A percentile compares a stretch with the other conserved stretches of the same genome.
Evolutionary conservation across 2,888 invertebrate species (phyloP).

Genomic region (Drosophila rellima): DNA sequence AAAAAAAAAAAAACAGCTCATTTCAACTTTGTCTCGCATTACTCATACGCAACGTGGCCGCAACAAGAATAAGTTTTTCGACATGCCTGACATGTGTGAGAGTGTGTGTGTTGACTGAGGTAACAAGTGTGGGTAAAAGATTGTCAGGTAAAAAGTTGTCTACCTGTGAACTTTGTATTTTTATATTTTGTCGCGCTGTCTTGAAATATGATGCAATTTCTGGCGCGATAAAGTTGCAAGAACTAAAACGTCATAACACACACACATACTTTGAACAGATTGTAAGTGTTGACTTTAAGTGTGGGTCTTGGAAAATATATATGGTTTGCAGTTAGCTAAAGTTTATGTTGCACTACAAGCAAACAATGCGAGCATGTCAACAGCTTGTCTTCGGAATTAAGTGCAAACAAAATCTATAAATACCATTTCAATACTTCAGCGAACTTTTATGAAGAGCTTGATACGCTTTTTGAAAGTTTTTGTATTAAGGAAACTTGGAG

Average conservation of each 20-base stretch:
- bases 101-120: conserved; percentile 16
- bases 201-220: conserved; percentile 83
- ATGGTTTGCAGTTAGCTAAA: conserved; percentile 50
- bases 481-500: neutral
- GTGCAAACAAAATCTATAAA: conserved; percentile 10
- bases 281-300: conserved; percentile 69
- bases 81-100: conserved; percentile 51
- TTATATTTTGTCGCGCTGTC: conserved; percentile 69
- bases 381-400: conserved; percentile 1
- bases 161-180: conserved; percentile 56
- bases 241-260: conserved; percentile 61
- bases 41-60: conserved; percentile 71
- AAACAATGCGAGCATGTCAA: conserved; percentile 7
- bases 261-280: conserved; percentile 28
- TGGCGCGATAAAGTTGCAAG: conserved; percentile 76
- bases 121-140: neutral
- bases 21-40: conserved; percentile 64
- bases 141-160: conserved; percentile 59
- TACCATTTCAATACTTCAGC: neutral
- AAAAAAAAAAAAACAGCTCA: conserved; percentile 26
- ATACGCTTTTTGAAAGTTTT: neutral
- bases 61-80: conserved; percentile 45
- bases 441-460: neutral
- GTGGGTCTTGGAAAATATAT: conserved; percentile 20
- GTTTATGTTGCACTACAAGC: conserved; percentile 41